Conservation (phyloP, 2,113 vertebrate genomes). For the Catharus minimus region DNA sequence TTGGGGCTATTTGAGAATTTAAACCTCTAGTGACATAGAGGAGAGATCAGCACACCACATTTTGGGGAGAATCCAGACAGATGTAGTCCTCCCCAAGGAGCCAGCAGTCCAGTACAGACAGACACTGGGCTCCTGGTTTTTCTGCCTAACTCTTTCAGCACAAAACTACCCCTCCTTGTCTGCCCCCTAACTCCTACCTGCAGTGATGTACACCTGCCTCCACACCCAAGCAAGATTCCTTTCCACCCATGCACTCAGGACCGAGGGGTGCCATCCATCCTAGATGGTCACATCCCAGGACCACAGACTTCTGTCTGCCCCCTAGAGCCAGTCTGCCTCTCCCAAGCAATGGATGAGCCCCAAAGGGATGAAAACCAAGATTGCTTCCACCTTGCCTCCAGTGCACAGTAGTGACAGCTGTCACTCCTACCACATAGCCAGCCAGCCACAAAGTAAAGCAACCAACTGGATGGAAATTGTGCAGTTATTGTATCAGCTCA, state of each 20-base stretch:
- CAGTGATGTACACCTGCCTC: background rate
- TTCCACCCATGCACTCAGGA: background rate
- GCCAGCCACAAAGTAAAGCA: background rate
- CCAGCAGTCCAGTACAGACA: background rate
- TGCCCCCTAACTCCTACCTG: background rate
- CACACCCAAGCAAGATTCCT: background rate
- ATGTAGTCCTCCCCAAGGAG: background rate
- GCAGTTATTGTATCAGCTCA: background rate
- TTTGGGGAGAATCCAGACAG: background rate
- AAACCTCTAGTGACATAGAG: background rate
- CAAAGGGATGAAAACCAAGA: background rate
- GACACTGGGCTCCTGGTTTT: background rate
- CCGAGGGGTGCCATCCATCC: background rate
- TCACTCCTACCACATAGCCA: accelerated
- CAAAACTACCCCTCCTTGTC: background rate
- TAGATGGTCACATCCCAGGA: background rate
- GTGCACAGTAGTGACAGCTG: background rate
- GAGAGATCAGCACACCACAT: background rate
- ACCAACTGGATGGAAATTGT: background rate
- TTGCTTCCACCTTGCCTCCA: background rate
- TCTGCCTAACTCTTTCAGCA: background rate
- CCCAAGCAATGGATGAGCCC: background rate
- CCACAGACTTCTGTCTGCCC: background rate
- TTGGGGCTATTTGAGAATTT: background rate
- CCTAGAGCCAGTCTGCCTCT: background rate